Evolutionary conservation across 1,140 invertebrate genomes (phyloP).

Genomic region (Sminthurides bifidus): DNA sequence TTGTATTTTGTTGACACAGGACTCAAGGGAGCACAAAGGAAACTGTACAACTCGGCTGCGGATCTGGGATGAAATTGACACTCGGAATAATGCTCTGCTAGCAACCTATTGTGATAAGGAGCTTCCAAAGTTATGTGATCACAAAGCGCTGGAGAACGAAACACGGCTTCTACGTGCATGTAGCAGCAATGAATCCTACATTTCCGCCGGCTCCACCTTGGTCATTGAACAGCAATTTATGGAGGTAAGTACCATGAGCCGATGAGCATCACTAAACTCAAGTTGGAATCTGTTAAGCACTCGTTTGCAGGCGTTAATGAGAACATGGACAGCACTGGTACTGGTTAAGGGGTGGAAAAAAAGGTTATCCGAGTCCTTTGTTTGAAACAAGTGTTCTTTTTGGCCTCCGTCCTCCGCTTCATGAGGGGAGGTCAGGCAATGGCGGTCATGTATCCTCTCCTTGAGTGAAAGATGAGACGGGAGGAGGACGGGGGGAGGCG

Average conservation of each 20-base stretch:
- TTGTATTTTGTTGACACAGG: slow-evolving; percentile 11
- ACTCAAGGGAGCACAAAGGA: slow-evolving; percentile 28
- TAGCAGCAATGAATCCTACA: slow-evolving; percentile 59
- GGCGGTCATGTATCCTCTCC: too few relatives aligned
- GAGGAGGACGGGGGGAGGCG: too few relatives aligned
- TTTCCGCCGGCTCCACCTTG: slow-evolving; percentile 51
- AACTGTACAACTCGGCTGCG: slow-evolving; percentile 47
- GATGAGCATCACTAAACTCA: background rate
- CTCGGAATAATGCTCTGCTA: slow-evolving; percentile 36
- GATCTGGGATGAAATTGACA: slow-evolving; percentile 47
- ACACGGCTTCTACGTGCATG: slow-evolving; percentile 63
- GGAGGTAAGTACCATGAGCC: slow-evolving; percentile 17
- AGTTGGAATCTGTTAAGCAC: background rate
- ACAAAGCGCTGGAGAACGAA: slow-evolving; percentile 59
- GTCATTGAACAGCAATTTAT: slow-evolving; percentile 38
- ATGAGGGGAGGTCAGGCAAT: too few relatives aligned
- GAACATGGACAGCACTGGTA: too few relatives aligned
- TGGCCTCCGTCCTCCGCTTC: too few relatives aligned
- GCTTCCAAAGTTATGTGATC: slow-evolving; percentile 64
- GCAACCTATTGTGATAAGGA: slow-evolving; percentile 61
- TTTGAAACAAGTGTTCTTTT: too few relatives aligned
- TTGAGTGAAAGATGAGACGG: too few relatives aligned
- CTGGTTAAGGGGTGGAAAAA: too few relatives aligned
- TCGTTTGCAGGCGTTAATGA: too few relatives aligned
- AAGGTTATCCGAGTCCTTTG: too few relatives aligned